Evolutionary conservation across 1,140 invertebrate genomes (phyloP), one percentile per base, ranked within the genome.

Genomic region (Drosophila leontia): DNA sequence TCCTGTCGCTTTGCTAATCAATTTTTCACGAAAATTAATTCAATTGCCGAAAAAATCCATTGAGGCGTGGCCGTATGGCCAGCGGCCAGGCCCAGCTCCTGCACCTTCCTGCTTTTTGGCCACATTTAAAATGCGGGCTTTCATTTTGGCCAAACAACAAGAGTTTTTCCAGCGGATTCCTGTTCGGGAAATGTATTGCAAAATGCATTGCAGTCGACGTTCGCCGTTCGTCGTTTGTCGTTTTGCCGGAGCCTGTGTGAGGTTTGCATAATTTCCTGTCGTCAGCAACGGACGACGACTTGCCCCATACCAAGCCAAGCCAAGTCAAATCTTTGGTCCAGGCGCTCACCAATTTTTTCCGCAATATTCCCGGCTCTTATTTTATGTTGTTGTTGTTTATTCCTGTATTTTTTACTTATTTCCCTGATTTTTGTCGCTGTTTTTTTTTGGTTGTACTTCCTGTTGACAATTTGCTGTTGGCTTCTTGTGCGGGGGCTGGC

Each of bases 201-300:
- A 78, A 87, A 68, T 87, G 82, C 84, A 88, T 75, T 77, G 78
- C 75, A 63, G 53, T 61, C 23, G 26, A 0, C 26, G 26, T 29
- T 29, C 26, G 26, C 0, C 26, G 26, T 29, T 29, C 26, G 26
- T 7, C 26, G 26, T 29, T 29, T 6, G 26, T 29, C 23, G 23
- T 23, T 23, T 23, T 23, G 23, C 26, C 26, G 26, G 26, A 5
- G 7, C 26, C 26, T 50, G 69, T 75, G 83, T 77, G 91, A 92
- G 87, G 91, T 92, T 92, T 92, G 87, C 91, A 92, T 92, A 92
- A 92, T 92, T 92, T 92, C 91, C 91, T 92, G 91, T 91, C 82
- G 91, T 82, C 88, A 90, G 60, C 74, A 90, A 58, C 45, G 70
- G 70, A 70, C 63, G 62, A 76, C 53, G 68, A 59, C 70, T 59